A percentile compares a stretch with the other conserved stretches of the same genome.
Conservation (phyloP, 2,888 invertebrate species). For the Xylocampa areola region DNA sequence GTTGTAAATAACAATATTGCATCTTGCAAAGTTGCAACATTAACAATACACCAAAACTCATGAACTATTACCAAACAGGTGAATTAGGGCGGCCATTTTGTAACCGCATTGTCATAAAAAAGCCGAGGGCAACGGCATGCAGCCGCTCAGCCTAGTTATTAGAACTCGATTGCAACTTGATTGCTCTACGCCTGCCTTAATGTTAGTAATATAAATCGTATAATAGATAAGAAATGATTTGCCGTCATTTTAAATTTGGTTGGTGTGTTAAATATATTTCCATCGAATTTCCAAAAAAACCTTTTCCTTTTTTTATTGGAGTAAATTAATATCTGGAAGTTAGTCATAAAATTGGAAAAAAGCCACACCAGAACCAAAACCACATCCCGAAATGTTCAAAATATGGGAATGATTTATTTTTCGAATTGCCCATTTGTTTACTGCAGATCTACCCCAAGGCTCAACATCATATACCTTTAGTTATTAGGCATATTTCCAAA, state of each 20-base stretch:
- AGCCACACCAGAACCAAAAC: too few species aligned
- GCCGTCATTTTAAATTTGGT: constrained; percentile 4
- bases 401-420: too few species aligned
- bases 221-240: constrained; percentile 2
- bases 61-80: constrained; percentile 41
- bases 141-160: constrained; percentile 47
- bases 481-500: too few species aligned
- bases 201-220: constrained; percentile 19
- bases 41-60: constrained; percentile 25
- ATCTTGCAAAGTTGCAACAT: constrained; percentile 2
- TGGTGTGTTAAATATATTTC: neutral
- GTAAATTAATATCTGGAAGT: too few species aligned
- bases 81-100: constrained; percentile 48
- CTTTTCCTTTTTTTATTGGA: too few species aligned
- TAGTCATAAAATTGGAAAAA: too few species aligned
- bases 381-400: too few species aligned
- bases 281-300: too few species aligned
- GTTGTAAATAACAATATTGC: too few species aligned
- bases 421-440: too few species aligned
- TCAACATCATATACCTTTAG: too few species aligned
- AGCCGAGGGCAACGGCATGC: constrained; percentile 38
- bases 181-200: constrained; percentile 22
- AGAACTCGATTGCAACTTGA: constrained; percentile 44
- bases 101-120: constrained; percentile 48
- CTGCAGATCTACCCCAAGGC: too few species aligned